Evolutionary conservation across 2,888 invertebrate species (phyloP).

Genomic region (Electrophaes corylata): DNA sequence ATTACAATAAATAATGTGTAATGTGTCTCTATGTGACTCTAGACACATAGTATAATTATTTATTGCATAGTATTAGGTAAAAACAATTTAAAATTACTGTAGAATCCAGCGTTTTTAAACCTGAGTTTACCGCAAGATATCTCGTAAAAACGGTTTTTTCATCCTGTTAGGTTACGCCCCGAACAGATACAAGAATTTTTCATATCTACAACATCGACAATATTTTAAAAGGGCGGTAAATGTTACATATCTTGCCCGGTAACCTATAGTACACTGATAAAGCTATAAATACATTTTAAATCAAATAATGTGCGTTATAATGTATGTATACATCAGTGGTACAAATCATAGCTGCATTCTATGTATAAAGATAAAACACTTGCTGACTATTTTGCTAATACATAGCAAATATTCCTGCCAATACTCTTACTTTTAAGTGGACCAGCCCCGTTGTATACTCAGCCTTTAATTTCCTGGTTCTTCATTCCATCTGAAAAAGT

Average conservation of each 20-base stretch:
- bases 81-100: too few relatives aligned
- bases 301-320: too few relatives aligned
- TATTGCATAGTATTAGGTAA: too few relatives aligned
- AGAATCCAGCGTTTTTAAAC: neutral
- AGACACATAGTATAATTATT: too few relatives aligned
- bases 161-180: too few relatives aligned
- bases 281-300: neutral
- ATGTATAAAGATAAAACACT: neutral
- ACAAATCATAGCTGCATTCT: neutral
- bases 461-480: conserved; percentile 36
- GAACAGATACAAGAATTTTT: neutral
- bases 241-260: neutral
- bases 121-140: neutral
- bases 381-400: neutral
- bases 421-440: conserved; percentile 12
- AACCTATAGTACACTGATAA: neutral
- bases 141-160: neutral
- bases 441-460: conserved; percentile 24
- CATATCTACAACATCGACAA: neutral
- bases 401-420: neutral
- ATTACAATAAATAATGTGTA: too few relatives aligned
- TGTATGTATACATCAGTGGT: neutral
- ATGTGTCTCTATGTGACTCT: too few relatives aligned
- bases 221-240: neutral
- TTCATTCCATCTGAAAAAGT: conserved; percentile 32